A percentile compares a stretch with the other conserved stretches of the same genome.
Evolutionary conservation across 1,140 invertebrate species (phyloP).

Genomic region (Pomacea maculata): DNA sequence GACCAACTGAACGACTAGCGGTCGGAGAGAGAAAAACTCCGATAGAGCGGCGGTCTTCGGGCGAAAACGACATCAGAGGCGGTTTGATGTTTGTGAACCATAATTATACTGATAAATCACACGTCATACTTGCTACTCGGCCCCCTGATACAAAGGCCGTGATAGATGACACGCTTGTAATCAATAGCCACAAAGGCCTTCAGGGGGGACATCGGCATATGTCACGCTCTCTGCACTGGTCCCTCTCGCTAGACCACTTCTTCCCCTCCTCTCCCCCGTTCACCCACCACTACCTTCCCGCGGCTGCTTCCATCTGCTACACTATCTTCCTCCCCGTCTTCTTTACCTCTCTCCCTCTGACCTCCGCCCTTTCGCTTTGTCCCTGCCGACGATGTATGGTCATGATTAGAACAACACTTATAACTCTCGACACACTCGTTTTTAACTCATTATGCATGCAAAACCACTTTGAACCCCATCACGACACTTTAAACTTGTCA

Average conservation of each 20-base stretch:
- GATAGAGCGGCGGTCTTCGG: background rate
- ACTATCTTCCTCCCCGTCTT: background rate
- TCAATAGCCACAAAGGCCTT: slow-evolving; percentile 10
- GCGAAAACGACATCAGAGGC: slow-evolving; percentile 19
- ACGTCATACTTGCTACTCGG: slow-evolving; percentile 31
- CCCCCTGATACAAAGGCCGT: background rate
- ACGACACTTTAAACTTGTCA: no score
- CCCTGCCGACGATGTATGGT: no score
- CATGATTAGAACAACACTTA: no score
- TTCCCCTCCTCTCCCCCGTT: background rate
- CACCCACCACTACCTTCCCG: background rate
- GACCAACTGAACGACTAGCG: background rate
- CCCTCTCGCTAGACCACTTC: background rate
- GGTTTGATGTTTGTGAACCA: slow-evolving; percentile 27
- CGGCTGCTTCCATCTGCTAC: background rate
- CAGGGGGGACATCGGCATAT: slow-evolving; percentile 3
- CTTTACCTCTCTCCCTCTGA: background rate
- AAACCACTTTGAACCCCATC: no score
- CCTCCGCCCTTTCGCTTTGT: background rate
- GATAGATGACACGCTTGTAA: slow-evolving; percentile 20
- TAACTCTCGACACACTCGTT: no score
- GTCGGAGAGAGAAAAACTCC: background rate
- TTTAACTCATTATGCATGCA: no score
- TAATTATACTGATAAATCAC: slow-evolving; percentile 35
- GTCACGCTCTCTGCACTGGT: background rate